phyloP scores from a whole-genome alignment of 1,140 invertebrate species.

The Brevipalpus yothersi region DNA sequence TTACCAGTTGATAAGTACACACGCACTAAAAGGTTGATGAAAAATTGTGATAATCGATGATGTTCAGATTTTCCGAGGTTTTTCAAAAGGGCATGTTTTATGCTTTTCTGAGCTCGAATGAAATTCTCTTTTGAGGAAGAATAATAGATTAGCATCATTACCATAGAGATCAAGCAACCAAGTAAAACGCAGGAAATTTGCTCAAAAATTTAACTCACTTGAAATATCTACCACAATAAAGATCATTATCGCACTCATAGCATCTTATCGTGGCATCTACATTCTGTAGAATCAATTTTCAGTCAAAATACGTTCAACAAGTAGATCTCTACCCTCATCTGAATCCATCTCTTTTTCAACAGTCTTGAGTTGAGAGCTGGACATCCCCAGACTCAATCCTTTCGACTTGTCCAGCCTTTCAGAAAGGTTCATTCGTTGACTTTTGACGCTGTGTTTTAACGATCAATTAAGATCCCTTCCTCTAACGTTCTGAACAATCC shows the following conservation, averaged over 20 bases:
- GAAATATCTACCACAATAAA: conserved; percentile 41
- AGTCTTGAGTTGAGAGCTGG: neutral
- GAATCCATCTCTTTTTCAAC: neutral
- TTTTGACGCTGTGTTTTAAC: neutral
- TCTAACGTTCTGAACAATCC: neutral
- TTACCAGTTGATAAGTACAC: too few relatives aligned
- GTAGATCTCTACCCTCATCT: neutral
- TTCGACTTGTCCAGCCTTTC: neutral
- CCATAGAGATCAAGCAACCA: too few relatives aligned
- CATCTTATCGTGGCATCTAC: conserved; percentile 40
- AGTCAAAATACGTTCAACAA: neutral
- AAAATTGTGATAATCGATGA: too few relatives aligned
- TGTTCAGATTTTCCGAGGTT: too few relatives aligned
- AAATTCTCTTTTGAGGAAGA: too few relatives aligned
- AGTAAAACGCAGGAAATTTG: neutral
- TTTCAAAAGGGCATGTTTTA: too few relatives aligned
- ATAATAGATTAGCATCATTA: too few relatives aligned
- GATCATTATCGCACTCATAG: conserved; percentile 37
- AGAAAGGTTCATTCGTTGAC: neutral
- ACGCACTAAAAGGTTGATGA: too few relatives aligned
- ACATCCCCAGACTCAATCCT: neutral
- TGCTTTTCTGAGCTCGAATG: too few relatives aligned
- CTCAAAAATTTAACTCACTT: conserved; percentile 10
- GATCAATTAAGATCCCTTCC: neutral
- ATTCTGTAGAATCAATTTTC: conserved; percentile 20